phyloP scores from a whole-genome alignment of 1,140 invertebrate species.

The Nasonia vitripennis region DNA sequence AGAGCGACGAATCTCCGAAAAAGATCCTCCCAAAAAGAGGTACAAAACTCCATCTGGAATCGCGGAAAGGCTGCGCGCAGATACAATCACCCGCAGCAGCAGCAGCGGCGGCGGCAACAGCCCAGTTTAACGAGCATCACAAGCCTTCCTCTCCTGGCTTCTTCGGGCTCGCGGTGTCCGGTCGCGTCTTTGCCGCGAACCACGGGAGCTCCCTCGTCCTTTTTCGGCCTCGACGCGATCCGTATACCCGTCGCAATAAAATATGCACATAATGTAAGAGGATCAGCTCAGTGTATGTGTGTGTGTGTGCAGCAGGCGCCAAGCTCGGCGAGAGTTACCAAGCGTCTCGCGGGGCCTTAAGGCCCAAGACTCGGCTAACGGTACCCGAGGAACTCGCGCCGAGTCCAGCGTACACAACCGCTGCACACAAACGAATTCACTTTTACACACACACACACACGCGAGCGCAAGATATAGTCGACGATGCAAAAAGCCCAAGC shows the following conservation, averaged over 20 bases:
- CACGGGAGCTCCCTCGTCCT: conserved; percentile 1
- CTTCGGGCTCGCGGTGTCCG: neutral
- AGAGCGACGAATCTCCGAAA: neutral
- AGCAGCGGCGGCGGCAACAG: neutral
- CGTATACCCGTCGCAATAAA: neutral
- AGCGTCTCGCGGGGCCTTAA: neutral
- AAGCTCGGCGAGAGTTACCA: neutral
- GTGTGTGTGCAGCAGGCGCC: neutral
- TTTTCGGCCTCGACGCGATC: neutral
- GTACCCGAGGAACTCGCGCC: neutral
- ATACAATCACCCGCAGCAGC: neutral
- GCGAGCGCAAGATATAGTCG: neutral
- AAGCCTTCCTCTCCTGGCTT: neutral
- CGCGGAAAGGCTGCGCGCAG: neutral
- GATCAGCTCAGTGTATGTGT: neutral
- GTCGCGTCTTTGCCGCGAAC: neutral
- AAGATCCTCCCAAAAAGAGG: neutral
- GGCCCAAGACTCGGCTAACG: conserved; percentile 14
- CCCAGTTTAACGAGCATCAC: neutral
- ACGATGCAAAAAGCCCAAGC: neutral
- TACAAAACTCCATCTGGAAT: conserved; percentile 1
- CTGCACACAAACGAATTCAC: neutral
- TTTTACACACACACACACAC: neutral
- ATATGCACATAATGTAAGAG: neutral
- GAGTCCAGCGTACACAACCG: neutral